Percentiles rank a stretch among this genome's conserved stretches.
Conservation (phyloP, 23 tunicate genomes). For the Oikopleura vanhoeffeni region DNA sequence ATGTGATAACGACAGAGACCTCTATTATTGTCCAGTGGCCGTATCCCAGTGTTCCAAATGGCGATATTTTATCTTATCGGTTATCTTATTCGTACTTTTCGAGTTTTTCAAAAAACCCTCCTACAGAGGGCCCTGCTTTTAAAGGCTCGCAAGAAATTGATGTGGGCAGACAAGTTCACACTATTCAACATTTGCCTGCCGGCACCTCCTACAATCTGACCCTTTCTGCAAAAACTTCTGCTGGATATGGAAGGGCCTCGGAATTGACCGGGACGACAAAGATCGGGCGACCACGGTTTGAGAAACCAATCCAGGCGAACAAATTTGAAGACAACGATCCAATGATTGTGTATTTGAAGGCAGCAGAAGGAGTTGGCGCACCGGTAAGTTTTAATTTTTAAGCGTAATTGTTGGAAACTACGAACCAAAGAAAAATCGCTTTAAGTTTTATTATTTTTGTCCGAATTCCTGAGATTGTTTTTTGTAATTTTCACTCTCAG, state of each 20-base stretch:
- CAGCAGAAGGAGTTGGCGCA: conserved; percentile 64
- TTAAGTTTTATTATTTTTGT: no score
- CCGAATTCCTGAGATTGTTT: no score
- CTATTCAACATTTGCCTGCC: conserved; percentile 31
- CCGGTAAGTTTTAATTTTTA: no score
- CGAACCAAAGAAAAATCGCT: no score
- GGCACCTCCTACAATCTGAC: conserved; percentile 38
- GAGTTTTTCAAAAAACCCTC: neutral
- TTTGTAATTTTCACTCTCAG: no score
- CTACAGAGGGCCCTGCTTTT: neutral
- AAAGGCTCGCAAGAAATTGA: neutral
- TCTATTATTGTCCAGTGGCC: neutral
- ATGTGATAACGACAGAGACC: neutral
- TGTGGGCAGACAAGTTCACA: conserved; percentile 13
- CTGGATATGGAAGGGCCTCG: conserved; percentile 25
- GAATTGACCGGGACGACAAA: conserved; percentile 23
- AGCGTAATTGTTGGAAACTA: no score
- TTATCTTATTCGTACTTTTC: neutral
- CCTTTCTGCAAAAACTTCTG: conserved; percentile 33
- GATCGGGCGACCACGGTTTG: conserved; percentile 27
- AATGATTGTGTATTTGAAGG: conserved; percentile 35
- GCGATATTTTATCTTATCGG: neutral
- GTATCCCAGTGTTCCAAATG: neutral
- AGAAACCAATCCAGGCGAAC: neutral
- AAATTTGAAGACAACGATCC: conserved; percentile 4